Conservation (phyloP, 2,888 invertebrate species). For the Drosophila prostipennis region DNA sequence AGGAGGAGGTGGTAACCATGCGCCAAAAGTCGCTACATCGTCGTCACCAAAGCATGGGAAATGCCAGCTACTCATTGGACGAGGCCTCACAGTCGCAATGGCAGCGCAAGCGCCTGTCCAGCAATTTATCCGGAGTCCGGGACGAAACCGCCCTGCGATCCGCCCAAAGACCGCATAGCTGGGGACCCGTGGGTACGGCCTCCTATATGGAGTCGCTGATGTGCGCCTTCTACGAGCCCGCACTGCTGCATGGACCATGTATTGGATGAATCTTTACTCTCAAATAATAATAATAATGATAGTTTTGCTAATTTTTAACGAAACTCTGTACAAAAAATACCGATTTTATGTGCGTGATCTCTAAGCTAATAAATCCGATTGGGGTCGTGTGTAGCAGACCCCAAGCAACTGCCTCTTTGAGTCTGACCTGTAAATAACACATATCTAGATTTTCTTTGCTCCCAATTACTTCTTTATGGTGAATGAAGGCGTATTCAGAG, state of each 20-base stretch:
- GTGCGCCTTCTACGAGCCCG: conserved; percentile 89
- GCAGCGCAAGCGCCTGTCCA: conserved; percentile 67
- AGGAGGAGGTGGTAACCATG: conserved; percentile 78
- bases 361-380: conserved; percentile 55
- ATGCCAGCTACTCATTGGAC: conserved; percentile 79
- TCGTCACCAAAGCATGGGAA: conserved; percentile 82
- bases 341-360: conserved; percentile 58
- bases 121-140: conserved; percentile 77
- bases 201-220: conserved; percentile 89
- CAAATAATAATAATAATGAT: conserved; percentile 10
- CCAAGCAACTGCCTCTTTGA: conserved; percentile 45
- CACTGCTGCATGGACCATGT: conserved; percentile 95
- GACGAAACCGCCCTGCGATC: conserved; percentile 69
- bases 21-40: conserved; percentile 80
- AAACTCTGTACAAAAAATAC: conserved; percentile 64
- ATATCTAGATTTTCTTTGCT: conserved; percentile 30
- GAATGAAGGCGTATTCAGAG: conserved; percentile 51
- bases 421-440: conserved; percentile 74
- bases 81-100: conserved; percentile 51
- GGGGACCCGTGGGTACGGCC: conserved; percentile 83
- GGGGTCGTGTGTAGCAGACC: conserved; percentile 64
- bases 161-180: conserved; percentile 81
- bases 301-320: conserved; percentile 17
- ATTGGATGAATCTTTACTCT: conserved; percentile 83
- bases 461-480: conserved; percentile 27